Conservation (phyloP, 2,797 vertebrate genomes). For the Australoheros facetus region DNA sequence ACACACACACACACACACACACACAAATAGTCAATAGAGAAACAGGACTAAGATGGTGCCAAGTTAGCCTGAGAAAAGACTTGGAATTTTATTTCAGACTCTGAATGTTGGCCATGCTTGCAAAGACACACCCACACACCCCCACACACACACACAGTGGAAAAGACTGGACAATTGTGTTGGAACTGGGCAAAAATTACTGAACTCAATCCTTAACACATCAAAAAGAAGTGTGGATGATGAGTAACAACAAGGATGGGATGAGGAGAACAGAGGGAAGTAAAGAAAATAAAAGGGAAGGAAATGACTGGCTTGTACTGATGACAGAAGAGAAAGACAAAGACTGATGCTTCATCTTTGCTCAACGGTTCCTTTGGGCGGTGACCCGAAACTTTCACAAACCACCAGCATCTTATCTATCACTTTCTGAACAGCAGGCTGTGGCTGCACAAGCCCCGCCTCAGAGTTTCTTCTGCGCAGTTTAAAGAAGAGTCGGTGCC, state of each 20-base stretch:
- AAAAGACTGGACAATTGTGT: background rate
- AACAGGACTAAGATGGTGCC: conserved; percentile 34
- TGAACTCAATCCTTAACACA: conserved; percentile 19
- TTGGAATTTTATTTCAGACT: conserved; percentile 21
- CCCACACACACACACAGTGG: background rate
- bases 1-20: too few relatives aligned
- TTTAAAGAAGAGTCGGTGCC: conserved; percentile 7
- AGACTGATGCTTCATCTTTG: conserved; percentile 30
- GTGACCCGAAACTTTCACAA: conserved; percentile 15
- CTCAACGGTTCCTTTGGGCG: conserved; percentile 9
- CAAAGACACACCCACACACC: background rate
- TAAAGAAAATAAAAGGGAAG: background rate
- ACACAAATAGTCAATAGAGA: conserved; percentile 39
- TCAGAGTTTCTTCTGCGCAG: conserved; percentile 4
- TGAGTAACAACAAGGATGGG: background rate
- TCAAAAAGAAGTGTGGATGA: background rate
- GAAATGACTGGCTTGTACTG: conserved; percentile 6
- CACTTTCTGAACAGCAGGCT: conserved; percentile 3
- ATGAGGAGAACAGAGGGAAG: background rate
- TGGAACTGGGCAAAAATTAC: conserved; percentile 7
- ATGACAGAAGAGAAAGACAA: background rate
- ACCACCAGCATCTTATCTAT: conserved; percentile 24
- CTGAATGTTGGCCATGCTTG: conserved; percentile 11
- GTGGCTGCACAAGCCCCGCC: background rate
- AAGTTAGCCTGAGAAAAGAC: conserved; percentile 29